phyloP scores from a whole-genome alignment of 2,113 vertebrate species.

The Salvelinus sp. region DNA sequence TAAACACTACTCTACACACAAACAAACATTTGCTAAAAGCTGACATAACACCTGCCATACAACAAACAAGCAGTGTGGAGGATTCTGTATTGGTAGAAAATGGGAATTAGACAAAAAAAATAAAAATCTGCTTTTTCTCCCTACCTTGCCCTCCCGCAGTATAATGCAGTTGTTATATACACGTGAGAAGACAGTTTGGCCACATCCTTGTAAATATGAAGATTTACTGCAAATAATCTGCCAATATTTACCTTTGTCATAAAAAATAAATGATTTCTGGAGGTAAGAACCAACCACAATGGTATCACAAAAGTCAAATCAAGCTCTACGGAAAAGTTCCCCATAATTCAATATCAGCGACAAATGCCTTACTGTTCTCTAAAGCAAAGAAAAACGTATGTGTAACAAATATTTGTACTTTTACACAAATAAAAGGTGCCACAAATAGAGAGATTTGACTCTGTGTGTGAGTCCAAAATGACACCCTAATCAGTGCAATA shows the following conservation, averaged over 20 bases:
- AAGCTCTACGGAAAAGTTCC: slow-evolving; percentile 52
- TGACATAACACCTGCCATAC: slow-evolving; percentile 37
- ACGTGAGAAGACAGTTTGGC: slow-evolving; percentile 69
- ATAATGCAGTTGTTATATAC: slow-evolving; percentile 46
- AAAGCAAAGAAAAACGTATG: background rate
- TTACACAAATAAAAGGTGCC: slow-evolving; percentile 4
- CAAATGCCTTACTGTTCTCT: background rate
- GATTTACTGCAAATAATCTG: slow-evolving; percentile 56
- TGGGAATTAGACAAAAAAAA: slow-evolving; percentile 52
- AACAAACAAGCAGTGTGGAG: slow-evolving; percentile 51
- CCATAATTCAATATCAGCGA: background rate
- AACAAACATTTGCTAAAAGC: slow-evolving; percentile 43
- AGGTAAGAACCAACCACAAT: slow-evolving; percentile 60
- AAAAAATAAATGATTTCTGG: slow-evolving; percentile 64
- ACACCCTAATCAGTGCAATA: too few relatives aligned
- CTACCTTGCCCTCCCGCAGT: slow-evolving; percentile 34
- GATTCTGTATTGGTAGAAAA: slow-evolving; percentile 62
- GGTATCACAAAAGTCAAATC: slow-evolving; percentile 70
- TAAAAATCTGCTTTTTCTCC: slow-evolving; percentile 26
- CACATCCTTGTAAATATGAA: slow-evolving; percentile 53
- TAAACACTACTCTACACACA: too few relatives aligned
- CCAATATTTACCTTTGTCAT: slow-evolving; percentile 50
- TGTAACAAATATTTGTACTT: slow-evolving; percentile 14
- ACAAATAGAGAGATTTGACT: background rate
- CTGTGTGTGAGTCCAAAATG: background rate